Conservation (phyloP, 2,888 invertebrate species). For the Furcula furcula region DNA sequence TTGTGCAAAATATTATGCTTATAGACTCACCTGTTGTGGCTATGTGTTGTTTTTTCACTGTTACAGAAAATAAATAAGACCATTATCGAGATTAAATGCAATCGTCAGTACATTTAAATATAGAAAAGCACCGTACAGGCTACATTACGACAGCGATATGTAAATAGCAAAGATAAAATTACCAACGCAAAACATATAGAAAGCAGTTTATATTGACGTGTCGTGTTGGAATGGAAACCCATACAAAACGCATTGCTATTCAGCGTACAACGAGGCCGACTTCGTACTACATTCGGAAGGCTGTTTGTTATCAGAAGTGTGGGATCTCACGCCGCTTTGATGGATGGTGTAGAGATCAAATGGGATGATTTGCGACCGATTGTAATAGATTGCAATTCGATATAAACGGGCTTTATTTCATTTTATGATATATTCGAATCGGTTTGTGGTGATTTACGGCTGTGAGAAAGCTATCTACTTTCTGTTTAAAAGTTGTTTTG, state of each 20-base stretch:
- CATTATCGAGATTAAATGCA: too few species aligned
- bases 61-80: too few species aligned
- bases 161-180: slow-evolving; percentile 16
- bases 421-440: too few species aligned
- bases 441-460: too few species aligned
- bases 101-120: slow-evolving; percentile 9
- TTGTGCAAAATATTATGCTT: too few species aligned
- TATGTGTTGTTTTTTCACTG: too few species aligned
- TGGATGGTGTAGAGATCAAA: neutral
- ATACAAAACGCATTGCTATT: slow-evolving; percentile 43
- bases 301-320: slow-evolving; percentile 35
- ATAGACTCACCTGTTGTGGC: too few species aligned
- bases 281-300: slow-evolving; percentile 45
- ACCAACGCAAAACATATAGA: slow-evolving; percentile 16
- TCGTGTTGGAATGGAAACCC: slow-evolving; percentile 37
- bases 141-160: slow-evolving; percentile 10
- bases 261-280: slow-evolving; percentile 38
- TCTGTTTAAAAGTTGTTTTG: too few species aligned
- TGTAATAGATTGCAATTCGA: too few species aligned
- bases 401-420: too few species aligned
- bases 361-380: neutral
- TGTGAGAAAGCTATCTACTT: too few species aligned
- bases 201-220: slow-evolving; percentile 22
- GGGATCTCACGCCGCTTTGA: slow-evolving; percentile 15
- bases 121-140: slow-evolving; percentile 3